Percentiles rank a stretch among this genome's conserved stretches.
phyloP scores from a whole-genome alignment of 2,888 invertebrate genomes.

The Apomyelois bistriatella region DNA sequence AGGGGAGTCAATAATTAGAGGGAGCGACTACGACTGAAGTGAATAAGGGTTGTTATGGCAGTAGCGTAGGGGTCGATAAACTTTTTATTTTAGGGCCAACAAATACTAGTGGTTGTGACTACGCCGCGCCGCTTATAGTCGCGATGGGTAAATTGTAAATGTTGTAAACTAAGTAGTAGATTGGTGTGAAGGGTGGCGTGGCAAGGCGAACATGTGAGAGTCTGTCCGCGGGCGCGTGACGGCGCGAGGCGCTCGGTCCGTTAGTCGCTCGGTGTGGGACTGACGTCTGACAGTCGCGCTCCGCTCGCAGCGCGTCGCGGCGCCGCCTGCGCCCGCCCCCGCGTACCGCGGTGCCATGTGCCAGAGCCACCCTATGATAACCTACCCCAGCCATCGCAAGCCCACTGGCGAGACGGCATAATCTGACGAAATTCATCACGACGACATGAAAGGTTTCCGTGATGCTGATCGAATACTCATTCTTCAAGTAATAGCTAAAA shows the following conservation, averaged over 20 bases:
- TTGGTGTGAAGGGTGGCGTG: conserved; percentile 34
- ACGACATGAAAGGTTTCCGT: conserved; percentile 47
- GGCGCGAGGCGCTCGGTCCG: conserved; percentile 67
- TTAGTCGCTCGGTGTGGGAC: conserved; percentile 67
- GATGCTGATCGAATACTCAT: conserved; percentile 31
- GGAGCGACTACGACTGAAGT: conserved; percentile 69
- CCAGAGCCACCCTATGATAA: conserved; percentile 54
- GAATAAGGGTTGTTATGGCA: conserved; percentile 74
- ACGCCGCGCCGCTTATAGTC: conserved; percentile 15
- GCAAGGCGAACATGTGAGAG: conserved; percentile 63
- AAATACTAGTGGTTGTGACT: conserved; percentile 20
- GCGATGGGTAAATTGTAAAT: neutral
- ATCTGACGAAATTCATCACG: conserved; percentile 53
- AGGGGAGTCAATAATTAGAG: conserved; percentile 77
- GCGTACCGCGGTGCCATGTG: conserved; percentile 42
- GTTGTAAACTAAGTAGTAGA: conserved; percentile 15
- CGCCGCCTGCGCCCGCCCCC: conserved; percentile 72
- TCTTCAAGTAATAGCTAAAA: conserved; percentile 21
- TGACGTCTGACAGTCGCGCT: conserved; percentile 59
- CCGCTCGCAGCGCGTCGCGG: conserved; percentile 40
- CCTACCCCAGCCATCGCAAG: conserved; percentile 37
- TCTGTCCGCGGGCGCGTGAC: conserved; percentile 60
- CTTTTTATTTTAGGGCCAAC: conserved; percentile 40
- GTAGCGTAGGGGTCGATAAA: conserved; percentile 69
- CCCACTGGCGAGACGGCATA: conserved; percentile 42